These are phyloP conservation scores for Aphelocoma coerulescens DNA, from an alignment of 2,113 vertebrate genomes.

Conservation along the genomic window DNA sequence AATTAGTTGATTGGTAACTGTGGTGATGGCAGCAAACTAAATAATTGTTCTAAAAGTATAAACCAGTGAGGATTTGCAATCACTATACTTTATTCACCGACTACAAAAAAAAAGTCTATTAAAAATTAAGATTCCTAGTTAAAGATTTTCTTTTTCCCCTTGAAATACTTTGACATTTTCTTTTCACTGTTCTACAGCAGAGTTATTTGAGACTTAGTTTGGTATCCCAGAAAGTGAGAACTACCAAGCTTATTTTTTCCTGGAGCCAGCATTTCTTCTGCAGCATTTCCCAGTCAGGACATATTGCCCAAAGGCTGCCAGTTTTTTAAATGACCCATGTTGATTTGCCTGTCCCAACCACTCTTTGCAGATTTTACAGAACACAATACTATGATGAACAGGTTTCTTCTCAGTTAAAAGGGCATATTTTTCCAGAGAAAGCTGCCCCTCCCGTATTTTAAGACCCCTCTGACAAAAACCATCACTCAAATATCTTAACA, in stretches of 20 bases:
- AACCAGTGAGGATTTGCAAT: neutral
- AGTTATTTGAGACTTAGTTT: neutral
- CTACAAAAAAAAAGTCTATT: neutral
- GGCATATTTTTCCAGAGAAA: fast-evolving
- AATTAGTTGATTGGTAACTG: neutral
- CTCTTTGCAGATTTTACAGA: neutral
- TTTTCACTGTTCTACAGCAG: neutral
- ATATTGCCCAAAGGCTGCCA: neutral
- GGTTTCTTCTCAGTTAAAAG: neutral
- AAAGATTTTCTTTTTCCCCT: neutral
- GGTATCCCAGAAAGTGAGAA: neutral
- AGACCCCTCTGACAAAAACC: neutral
- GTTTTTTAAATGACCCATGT: neutral
- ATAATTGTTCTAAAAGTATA: neutral
- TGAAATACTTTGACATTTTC: neutral
- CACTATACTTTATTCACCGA: neutral
- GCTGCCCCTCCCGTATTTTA: neutral
- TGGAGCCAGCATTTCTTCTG: neutral
- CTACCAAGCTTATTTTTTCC: neutral
- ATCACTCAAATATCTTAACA: neutral
- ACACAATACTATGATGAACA: neutral
- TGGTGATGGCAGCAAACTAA: neutral
- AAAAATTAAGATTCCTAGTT: neutral
- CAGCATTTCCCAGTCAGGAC: neutral
- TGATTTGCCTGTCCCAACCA: neutral